Percentiles rank a stretch among this genome's conserved stretches.
phyloP scores from a whole-genome alignment of 2,113 vertebrate genomes.

The Pterocles gutturalis region DNA sequence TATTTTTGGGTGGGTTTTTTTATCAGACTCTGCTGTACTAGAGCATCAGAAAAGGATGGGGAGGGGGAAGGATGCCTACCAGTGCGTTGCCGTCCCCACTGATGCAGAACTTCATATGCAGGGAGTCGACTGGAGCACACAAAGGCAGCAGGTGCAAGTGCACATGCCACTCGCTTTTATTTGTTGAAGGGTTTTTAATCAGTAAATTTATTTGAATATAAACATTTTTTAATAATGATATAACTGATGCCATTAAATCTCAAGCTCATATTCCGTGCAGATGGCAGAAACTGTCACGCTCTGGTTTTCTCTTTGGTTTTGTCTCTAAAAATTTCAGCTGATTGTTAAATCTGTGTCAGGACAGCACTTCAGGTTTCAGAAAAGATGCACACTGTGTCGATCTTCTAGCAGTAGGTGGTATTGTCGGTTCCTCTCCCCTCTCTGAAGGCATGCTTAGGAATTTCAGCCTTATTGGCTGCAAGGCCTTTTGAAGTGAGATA shows the following conservation, averaged over 20 bases:
- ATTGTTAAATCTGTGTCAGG: neutral
- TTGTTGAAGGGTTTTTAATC: slow-evolving; percentile 50
- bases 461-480: neutral
- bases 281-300: slow-evolving; percentile 57
- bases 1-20: neutral
- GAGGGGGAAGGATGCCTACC: neutral
- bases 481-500: neutral
- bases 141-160: slow-evolving; percentile 65
- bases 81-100: neutral
- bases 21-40: neutral
- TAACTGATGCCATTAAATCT: slow-evolving; percentile 51
- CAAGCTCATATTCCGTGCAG: slow-evolving; percentile 40
- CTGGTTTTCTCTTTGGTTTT: slow-evolving; percentile 41
- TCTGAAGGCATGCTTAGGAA: neutral
- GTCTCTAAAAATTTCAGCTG: slow-evolving; percentile 25
- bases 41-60: neutral
- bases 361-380: neutral
- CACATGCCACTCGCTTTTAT: neutral
- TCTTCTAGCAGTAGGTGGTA: neutral
- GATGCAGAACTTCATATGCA: slow-evolving; percentile 27
- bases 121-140: slow-evolving; percentile 16
- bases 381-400: rapidly evolving
- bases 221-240: slow-evolving; percentile 56
- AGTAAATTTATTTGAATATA: slow-evolving; percentile 41
- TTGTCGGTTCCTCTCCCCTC: neutral